Conservation (phyloP, 2,888 invertebrate genomes). For the Ectobius pallidus region DNA sequence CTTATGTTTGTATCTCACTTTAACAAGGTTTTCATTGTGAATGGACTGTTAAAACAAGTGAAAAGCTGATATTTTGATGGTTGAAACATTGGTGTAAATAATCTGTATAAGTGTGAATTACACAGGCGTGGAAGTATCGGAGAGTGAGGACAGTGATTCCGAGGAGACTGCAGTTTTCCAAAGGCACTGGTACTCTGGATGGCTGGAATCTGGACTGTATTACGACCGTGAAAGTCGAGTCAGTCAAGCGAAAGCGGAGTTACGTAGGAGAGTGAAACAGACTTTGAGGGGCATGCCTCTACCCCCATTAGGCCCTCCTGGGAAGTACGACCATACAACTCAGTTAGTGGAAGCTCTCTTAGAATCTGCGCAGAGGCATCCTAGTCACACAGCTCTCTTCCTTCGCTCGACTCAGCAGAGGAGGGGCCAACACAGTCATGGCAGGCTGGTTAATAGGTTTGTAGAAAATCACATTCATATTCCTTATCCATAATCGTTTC, state of each 20-base stretch:
- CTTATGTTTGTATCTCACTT: too few species aligned
- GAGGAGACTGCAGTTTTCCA: constrained; percentile 49
- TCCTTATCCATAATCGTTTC: too few species aligned
- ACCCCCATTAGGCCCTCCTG: constrained; percentile 50
- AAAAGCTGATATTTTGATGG: too few species aligned
- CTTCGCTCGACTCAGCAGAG: constrained; percentile 36
- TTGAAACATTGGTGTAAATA: too few species aligned
- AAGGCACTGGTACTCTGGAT: constrained; percentile 55
- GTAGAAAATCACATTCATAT: too few species aligned
- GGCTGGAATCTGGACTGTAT: constrained; percentile 47
- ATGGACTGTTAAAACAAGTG: too few species aligned
- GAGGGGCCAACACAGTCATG: constrained; percentile 7
- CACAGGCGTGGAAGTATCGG: constrained; percentile 56
- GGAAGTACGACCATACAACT: constrained; percentile 20
- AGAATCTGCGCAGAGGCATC: constrained; percentile 49
- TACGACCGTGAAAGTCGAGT: constrained; percentile 51
- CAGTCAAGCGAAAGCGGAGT: constrained; percentile 53
- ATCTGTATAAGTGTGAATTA: too few species aligned
- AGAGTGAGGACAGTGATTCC: constrained; percentile 56
- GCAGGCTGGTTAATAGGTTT: constrained; percentile 11
- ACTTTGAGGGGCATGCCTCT: constrained; percentile 49
- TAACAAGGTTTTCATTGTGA: too few species aligned
- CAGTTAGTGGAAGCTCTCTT: constrained; percentile 51
- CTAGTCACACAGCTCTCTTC: constrained; percentile 48
- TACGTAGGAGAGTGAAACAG: constrained; percentile 59